Conservation (phyloP, 2,113 vertebrate species). For the Ranitomeya variabilis region DNA sequence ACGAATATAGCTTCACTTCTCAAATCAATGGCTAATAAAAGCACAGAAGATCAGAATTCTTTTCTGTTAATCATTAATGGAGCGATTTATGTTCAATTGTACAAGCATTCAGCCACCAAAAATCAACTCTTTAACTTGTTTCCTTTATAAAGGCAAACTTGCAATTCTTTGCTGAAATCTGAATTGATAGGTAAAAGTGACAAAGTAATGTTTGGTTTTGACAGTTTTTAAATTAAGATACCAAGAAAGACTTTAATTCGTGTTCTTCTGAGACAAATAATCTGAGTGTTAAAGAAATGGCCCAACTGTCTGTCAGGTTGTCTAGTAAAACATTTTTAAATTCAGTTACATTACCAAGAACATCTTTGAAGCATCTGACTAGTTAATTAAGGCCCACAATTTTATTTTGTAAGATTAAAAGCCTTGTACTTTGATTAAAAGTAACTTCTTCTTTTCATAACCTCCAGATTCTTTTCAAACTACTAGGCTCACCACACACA, state of each 20-base stretch:
- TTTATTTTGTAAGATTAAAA: neutral
- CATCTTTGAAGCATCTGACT: conserved; percentile 19
- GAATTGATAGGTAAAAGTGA: conserved; percentile 50
- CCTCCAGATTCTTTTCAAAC: neutral
- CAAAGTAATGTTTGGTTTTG: conserved; percentile 54
- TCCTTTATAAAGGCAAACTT: conserved; percentile 51
- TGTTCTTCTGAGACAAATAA: conserved; percentile 46
- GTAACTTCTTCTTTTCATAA: neutral
- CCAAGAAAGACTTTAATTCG: conserved; percentile 45
- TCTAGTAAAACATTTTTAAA: conserved; percentile 44
- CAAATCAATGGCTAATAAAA: conserved; percentile 12
- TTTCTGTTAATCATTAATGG: conserved; percentile 34
- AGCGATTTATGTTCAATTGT: conserved; percentile 46
- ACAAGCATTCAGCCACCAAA: conserved; percentile 10
- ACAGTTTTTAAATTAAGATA: conserved; percentile 54
- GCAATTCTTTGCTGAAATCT: conserved; percentile 39
- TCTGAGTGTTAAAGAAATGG: conserved; percentile 16
- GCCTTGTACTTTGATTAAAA: neutral
- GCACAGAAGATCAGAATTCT: conserved; percentile 12
- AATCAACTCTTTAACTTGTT: conserved; percentile 28
- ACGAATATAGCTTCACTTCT: neutral
- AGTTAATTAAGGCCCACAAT: conserved; percentile 12
- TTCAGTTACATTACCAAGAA: conserved; percentile 22
- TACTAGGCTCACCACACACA: neutral
- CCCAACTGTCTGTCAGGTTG: neutral